phyloP scores from a whole-genome alignment of 2,888 invertebrate genomes.

The Spisula subtruncata region DNA sequence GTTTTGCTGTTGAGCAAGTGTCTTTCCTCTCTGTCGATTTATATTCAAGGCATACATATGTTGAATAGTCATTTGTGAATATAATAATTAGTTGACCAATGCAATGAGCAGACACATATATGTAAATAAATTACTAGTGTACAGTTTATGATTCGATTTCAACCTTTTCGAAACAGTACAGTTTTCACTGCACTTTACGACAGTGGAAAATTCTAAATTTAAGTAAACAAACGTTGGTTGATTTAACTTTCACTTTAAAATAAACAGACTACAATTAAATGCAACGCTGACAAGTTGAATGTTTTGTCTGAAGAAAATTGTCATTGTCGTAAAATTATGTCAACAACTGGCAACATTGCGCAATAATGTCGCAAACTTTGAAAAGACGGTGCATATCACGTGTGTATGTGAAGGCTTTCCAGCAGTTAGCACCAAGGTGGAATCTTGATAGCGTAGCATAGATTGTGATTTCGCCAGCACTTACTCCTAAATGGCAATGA shows the following conservation, averaged over 20 bases:
- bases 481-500: too few species aligned
- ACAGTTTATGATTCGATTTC: not conserved
- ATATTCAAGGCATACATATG: too few species aligned
- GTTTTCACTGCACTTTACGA: not conserved
- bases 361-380: slow-evolving; percentile 27
- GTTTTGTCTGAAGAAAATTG: slow-evolving; percentile 26
- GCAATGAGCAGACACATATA: not conserved
- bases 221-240: not conserved
- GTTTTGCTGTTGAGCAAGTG: too few species aligned
- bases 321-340: slow-evolving; percentile 36
- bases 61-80: not conserved
- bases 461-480: not conserved
- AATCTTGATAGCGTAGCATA: slow-evolving; percentile 19
- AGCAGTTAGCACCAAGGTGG: slow-evolving; percentile 56
- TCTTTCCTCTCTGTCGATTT: too few species aligned
- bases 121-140: not conserved
- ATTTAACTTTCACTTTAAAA: not conserved
- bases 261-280: slow-evolving; percentile 20
- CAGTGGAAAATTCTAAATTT: not conserved
- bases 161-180: not conserved
- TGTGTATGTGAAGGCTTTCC: slow-evolving; percentile 39
- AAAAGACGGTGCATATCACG: slow-evolving; percentile 28
- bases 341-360: slow-evolving; percentile 35
- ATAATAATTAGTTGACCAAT: not conserved
- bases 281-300: slow-evolving; percentile 35